These are phyloP conservation scores for Dryococelus australis DNA, from an alignment of 2,888 invertebrate species.

Conservation along the genomic window DNA sequence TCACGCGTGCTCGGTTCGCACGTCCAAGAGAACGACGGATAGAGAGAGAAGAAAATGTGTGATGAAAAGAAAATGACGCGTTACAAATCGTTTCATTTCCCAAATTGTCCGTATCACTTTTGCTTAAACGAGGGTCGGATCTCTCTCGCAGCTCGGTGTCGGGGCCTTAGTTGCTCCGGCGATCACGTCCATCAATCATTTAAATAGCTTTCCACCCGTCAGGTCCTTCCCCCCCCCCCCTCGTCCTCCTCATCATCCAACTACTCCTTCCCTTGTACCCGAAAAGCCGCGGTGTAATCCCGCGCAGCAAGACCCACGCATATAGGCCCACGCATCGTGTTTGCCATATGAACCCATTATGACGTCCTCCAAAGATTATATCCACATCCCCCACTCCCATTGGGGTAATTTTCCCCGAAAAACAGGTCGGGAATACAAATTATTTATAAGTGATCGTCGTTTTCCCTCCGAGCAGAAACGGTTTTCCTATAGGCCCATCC, in stretches of 20 bases:
- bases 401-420: background rate
- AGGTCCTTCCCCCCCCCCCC: background rate
- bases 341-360: slow-evolving; percentile 2
- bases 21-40: no score
- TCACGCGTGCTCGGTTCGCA: no score
- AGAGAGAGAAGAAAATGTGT: background rate
- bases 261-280: background rate
- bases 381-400: background rate
- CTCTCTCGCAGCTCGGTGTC: background rate
- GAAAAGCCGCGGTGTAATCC: background rate
- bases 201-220: background rate
- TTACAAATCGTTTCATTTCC: background rate
- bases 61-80: slow-evolving; percentile 16
- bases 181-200: slow-evolving; percentile 2
- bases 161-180: background rate
- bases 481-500: background rate
- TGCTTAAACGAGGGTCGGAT: background rate
- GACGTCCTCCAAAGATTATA: background rate
- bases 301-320: background rate
- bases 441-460: background rate
- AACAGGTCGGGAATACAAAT: slow-evolving; percentile 8
- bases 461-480: background rate
- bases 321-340: background rate
- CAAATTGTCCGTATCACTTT: slow-evolving; percentile 16
- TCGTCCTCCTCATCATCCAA: background rate